A percentile compares a stretch with the other conserved stretches of the same genome.
phyloP scores from a whole-genome alignment of 2,113 vertebrate species.

The Microtus pennsylvanicus region DNA sequence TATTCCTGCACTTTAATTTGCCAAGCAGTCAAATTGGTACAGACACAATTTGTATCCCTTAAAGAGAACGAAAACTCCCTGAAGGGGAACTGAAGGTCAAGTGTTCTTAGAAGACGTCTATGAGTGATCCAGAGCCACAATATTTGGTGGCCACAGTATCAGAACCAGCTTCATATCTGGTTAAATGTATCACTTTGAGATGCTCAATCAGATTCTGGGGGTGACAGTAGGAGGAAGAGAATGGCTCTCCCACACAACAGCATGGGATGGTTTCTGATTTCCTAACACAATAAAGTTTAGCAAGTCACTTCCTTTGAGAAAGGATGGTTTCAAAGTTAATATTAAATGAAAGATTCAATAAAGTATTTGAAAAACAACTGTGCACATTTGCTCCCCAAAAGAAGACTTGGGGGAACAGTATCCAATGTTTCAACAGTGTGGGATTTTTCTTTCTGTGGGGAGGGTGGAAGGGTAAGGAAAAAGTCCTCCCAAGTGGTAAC shows the following conservation, averaged over 20 bases:
- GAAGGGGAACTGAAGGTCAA: constrained; percentile 16
- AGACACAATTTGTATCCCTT: not conserved
- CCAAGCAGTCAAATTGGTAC: not conserved
- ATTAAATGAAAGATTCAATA: not conserved
- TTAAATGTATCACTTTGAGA: not conserved
- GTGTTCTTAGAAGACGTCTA: not conserved
- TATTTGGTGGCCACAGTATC: not conserved
- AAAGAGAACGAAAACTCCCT: constrained; percentile 21
- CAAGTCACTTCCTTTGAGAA: constrained; percentile 44
- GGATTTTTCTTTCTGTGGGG: not conserved
- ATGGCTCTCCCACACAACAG: not conserved
- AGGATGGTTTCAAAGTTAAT: constrained; percentile 48
- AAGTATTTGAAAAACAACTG: constrained; percentile 25
- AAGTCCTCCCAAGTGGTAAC: not conserved
- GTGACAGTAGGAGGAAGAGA: not conserved
- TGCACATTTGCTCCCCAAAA: not conserved
- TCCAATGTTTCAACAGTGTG: not conserved
- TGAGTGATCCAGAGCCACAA: not conserved
- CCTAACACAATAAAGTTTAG: constrained; percentile 26
- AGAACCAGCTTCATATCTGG: not conserved
- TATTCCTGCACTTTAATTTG: constrained; percentile 30
- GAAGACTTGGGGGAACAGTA: not conserved
- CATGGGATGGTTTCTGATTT: constrained; percentile 4
- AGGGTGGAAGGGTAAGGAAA: not conserved
- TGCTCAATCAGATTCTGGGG: constrained; percentile 36